Base-by-base conservation (phyloP, 2,797 vertebrate species). In the Poecile montanus region DNA sequence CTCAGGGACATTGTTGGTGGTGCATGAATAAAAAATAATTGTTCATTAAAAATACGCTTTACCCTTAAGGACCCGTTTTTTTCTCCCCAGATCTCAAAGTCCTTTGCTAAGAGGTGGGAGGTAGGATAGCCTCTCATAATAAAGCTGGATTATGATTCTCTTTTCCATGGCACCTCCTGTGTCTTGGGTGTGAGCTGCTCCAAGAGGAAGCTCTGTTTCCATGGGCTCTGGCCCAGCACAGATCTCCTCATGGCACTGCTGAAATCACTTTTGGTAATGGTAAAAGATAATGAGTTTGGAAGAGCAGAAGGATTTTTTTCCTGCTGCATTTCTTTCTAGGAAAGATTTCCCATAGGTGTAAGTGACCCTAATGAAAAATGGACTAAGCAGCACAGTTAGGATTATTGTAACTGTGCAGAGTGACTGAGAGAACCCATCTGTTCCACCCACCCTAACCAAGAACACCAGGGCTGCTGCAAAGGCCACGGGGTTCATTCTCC, bases 361-460 rank as follows among this genome's bases (percentile, higher is more conserved):
- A 94, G 85, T 61, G 85, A 92, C 94, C 85, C 80, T 50, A 82
- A 91, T 92, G 89, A 96, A 74, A 88, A 95, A 96, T 95, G 89
- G 93, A 66, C 74, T 53, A 53, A 58, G 67, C 38, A 86, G 73
- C 67, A 60, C 45, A 72, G 89, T 95, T 91, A 88, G 89, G 84
- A 66, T 88, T 66, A 81, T 91, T 91, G 12, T 32, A 89, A 78
- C 0, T 10, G 60, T 2, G 1, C 51, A 15, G 75, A 85, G 84
- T 6, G 73, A 93, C 74, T 96, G 96, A 97, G 90, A 48, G 88
- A 97, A 93, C 85, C 94, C 94, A 97, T 93, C 89, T 95, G 93
- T 75, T 96, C 65, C 9, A 53, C 6, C 34, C 32, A 11, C n/a
- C 88, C 82, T 36, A 67, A 63, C 66, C 26, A 5, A 8, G 74